Percentiles rank a stretch among this genome's conserved stretches.
Evolutionary conservation across 2,888 invertebrate genomes (phyloP).

Genomic region (Stenotaenia linearis): DNA sequence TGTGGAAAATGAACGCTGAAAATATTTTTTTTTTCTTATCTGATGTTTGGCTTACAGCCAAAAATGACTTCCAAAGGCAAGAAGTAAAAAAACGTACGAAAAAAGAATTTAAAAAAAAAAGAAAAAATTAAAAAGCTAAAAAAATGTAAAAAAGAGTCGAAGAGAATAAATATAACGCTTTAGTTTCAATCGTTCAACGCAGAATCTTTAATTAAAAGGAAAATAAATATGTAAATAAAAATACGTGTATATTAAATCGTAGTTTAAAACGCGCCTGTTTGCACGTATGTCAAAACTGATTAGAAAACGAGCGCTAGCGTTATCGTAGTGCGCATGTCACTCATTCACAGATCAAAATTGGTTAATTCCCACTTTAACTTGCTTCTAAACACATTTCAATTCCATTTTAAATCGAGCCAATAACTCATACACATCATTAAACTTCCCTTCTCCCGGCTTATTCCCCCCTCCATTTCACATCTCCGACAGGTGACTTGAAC

Average conservation of each 20-base stretch:
- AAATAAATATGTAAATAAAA: background rate
- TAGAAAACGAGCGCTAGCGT: background rate
- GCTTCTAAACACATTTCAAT: slow-evolving; percentile 21
- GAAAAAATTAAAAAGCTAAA: too few relatives aligned
- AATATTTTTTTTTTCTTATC: slow-evolving; percentile 18
- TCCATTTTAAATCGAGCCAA: slow-evolving; percentile 24
- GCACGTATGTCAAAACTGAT: background rate
- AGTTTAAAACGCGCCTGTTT: slow-evolving; percentile 5
- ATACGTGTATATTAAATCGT: background rate
- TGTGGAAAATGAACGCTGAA: background rate
- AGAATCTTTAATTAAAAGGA: background rate
- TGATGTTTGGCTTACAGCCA: background rate
- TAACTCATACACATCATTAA: slow-evolving; percentile 21
- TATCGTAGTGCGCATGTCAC: slow-evolving; percentile 13
- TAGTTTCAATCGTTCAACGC: background rate
- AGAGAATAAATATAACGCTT: background rate
- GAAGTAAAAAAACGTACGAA: background rate
- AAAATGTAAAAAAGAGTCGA: too few relatives aligned
- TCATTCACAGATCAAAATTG: slow-evolving; percentile 26
- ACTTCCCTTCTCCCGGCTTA: background rate
- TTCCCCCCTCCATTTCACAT: background rate
- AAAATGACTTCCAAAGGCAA: background rate
- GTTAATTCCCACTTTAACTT: slow-evolving; percentile 23
- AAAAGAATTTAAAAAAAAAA: background rate
- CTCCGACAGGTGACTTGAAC: slow-evolving; percentile 8